phyloP scores from a whole-genome alignment of 2,888 invertebrate species.

The Cotesia congregata region DNA sequence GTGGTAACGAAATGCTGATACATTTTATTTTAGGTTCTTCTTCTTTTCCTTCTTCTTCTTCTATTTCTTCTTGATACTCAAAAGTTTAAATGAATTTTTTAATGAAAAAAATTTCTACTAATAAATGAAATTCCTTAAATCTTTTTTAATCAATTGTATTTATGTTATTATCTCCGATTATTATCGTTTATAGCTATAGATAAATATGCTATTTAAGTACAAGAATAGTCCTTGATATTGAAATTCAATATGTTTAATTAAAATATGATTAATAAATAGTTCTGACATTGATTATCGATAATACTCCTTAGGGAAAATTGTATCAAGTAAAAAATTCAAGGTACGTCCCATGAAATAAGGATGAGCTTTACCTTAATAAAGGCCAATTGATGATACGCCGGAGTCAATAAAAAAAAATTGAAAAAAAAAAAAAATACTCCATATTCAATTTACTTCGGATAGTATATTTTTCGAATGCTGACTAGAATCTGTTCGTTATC shows the following conservation, averaged over 20 bases:
- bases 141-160: not conserved
- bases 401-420: slow-evolving; percentile 10
- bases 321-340: slow-evolving; percentile 48
- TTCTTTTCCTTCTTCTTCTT: not conserved
- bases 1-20: slow-evolving; percentile 1
- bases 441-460: not conserved
- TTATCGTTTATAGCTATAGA: too few relatives aligned
- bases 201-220: too few relatives aligned
- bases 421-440: slow-evolving; percentile 7
- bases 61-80: not conserved
- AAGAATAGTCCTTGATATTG: too few relatives aligned
- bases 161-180: not conserved
- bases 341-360: slow-evolving; percentile 36
- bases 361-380: slow-evolving; percentile 36
- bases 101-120: slow-evolving; percentile 11
- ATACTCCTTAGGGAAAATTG: slow-evolving; percentile 36
- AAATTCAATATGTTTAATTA: slow-evolving; percentile 6
- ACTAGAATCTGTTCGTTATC: not conserved
- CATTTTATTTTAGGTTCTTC: not conserved
- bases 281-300: slow-evolving; percentile 19
- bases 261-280: slow-evolving; percentile 6
- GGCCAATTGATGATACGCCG: slow-evolving; percentile 37
- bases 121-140: not conserved
- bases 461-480: slow-evolving; percentile 16
- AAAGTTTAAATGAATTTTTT: slow-evolving; percentile 8